phyloP scores from a whole-genome alignment of 2,888 invertebrate species.

The Hartigia nigra region DNA sequence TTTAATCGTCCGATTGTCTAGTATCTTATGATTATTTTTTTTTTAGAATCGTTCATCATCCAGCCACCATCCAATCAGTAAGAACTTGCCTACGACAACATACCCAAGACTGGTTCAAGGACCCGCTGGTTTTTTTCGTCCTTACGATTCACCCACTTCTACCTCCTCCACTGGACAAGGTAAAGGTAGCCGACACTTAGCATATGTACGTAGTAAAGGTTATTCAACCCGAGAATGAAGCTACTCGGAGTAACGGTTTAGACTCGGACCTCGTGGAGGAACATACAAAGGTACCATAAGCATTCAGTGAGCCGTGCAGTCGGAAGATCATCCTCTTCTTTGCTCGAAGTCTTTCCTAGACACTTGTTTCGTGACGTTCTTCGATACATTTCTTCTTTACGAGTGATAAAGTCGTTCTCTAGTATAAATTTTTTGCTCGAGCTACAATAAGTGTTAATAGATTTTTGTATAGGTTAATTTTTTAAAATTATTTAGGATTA shows the following conservation, averaged over 20 bases:
- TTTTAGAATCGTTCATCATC: slow-evolving; percentile 3
- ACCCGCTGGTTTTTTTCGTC: slow-evolving; percentile 22
- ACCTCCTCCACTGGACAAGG: slow-evolving; percentile 29
- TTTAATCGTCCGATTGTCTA: background rate
- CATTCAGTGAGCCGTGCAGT: slow-evolving; percentile 64
- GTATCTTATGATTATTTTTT: background rate
- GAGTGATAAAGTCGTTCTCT: background rate
- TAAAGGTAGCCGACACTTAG: slow-evolving; percentile 46
- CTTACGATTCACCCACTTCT: slow-evolving; percentile 24
- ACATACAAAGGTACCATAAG: slow-evolving; percentile 44
- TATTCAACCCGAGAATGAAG: slow-evolving; percentile 57
- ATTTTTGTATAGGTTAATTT: background rate
- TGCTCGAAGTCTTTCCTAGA: slow-evolving; percentile 33
- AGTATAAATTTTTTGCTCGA: background rate
- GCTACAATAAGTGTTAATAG: background rate
- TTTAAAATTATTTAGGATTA: background rate
- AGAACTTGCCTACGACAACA: slow-evolving; percentile 28
- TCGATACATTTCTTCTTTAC: background rate
- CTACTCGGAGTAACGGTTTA: slow-evolving; percentile 54
- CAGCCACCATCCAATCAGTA: slow-evolving; percentile 7
- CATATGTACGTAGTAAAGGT: slow-evolving; percentile 52
- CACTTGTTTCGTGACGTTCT: slow-evolving; percentile 8
- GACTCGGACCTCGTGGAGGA: slow-evolving; percentile 46
- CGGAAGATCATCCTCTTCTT: slow-evolving; percentile 56
- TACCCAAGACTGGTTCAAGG: slow-evolving; percentile 37